Conservation (phyloP, 1,140 invertebrate genomes). For the Leguminivora glycinivorella region DNA sequence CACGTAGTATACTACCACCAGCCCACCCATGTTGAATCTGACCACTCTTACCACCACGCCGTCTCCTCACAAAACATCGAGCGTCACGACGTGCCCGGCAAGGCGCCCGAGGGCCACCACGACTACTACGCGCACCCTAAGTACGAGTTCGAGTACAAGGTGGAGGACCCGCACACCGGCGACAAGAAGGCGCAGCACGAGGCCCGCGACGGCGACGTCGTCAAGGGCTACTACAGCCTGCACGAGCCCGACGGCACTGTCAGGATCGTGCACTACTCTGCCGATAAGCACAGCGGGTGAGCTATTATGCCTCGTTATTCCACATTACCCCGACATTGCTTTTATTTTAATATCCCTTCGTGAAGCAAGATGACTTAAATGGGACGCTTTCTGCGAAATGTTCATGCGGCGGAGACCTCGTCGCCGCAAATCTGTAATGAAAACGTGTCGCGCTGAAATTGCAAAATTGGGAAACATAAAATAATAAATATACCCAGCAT, state of each 20-base stretch:
- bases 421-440: too few relatives aligned
- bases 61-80: conserved; percentile 51
- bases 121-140: conserved; percentile 48
- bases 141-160: conserved; percentile 59
- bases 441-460: too few relatives aligned
- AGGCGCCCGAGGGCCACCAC: conserved; percentile 35
- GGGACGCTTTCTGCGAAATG: too few relatives aligned
- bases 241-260: conserved; percentile 79
- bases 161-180: conserved; percentile 73
- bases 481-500: too few relatives aligned
- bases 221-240: conserved; percentile 79
- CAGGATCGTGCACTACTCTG: conserved; percentile 78
- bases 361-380: too few relatives aligned
- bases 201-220: conserved; percentile 79
- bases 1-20: not conserved
- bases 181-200: conserved; percentile 81
- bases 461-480: too few relatives aligned
- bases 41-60: conserved; percentile 40
- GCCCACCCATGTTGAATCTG: not conserved
- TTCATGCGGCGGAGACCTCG: too few relatives aligned
- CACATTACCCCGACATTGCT: too few relatives aligned
- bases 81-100: conserved; percentile 42
- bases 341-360: too few relatives aligned
- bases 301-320: too few relatives aligned
- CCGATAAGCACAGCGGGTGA: conserved; percentile 74